Conservation (phyloP, 2,113 vertebrate genomes). For the Camelus bactrianus region DNA sequence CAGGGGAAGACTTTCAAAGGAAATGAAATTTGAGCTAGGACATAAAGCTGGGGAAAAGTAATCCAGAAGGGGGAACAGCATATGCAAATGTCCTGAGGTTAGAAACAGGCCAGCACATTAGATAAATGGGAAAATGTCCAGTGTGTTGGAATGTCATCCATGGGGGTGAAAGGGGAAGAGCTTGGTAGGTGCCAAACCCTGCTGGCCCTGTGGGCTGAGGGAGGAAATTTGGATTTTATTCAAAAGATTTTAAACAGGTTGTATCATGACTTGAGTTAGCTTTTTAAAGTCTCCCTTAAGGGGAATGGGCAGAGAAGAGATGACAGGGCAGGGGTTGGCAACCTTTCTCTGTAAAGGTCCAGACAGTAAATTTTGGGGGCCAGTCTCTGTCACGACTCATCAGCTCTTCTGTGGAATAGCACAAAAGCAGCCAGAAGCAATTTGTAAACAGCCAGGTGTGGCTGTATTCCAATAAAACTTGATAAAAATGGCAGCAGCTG, state of each 20-base stretch:
- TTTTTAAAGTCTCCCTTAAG: neutral
- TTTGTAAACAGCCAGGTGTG: neutral
- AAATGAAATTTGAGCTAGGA: neutral
- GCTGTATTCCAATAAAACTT: neutral
- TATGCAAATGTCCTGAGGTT: neutral
- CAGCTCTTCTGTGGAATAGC: neutral
- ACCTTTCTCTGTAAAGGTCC: neutral
- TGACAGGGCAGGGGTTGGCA: neutral
- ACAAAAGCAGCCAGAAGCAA: neutral
- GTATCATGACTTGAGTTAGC: neutral
- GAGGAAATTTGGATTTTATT: slow-evolving; percentile 13
- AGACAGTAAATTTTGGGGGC: neutral
- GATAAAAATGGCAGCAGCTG: neutral
- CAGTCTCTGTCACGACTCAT: neutral
- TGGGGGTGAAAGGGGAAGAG: neutral
- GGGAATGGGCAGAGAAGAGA: neutral
- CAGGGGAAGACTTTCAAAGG: neutral
- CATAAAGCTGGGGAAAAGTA: neutral
- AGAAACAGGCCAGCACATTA: neutral
- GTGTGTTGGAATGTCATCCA: too few species aligned
- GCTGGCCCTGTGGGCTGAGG: neutral
- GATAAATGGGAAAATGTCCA: neutral
- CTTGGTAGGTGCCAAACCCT: neutral
- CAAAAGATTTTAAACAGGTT: neutral
- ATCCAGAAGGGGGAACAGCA: neutral